phyloP scores from a whole-genome alignment of 2,113 vertebrate species.

The Eptesicus fuscus region DNA sequence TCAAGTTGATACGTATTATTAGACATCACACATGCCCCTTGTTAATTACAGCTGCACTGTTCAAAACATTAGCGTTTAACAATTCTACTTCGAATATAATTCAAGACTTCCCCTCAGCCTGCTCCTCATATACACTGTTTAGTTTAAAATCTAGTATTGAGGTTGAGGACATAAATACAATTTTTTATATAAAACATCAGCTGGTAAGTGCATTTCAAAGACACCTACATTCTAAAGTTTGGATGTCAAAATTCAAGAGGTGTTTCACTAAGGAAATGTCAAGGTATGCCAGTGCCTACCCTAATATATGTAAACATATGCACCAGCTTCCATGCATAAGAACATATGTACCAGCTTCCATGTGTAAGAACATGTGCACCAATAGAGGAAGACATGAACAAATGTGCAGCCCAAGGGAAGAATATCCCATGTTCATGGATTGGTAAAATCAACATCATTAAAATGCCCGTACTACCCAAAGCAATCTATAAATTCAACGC shows the following conservation, averaged over 20 bases:
- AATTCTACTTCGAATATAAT: neutral
- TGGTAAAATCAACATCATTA: too few species aligned
- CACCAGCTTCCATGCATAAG: neutral
- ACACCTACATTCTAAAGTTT: neutral
- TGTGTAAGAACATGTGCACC: neutral
- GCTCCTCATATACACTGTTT: neutral
- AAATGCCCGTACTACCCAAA: too few species aligned
- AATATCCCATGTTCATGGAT: too few species aligned
- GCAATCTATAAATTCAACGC: too few species aligned
- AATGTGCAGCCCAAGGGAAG: too few species aligned
- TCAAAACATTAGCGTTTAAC: neutral
- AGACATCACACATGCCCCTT: neutral
- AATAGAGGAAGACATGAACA: too few species aligned
- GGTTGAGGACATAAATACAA: neutral
- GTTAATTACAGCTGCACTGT: neutral
- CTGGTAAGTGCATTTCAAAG: neutral
- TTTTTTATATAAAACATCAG: neutral
- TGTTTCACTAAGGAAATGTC: neutral
- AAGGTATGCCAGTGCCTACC: neutral
- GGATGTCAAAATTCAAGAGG: neutral
- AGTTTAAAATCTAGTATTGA: neutral
- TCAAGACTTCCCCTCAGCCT: neutral
- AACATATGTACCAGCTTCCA: too few species aligned
- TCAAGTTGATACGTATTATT: neutral
- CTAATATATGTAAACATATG: neutral